Evolutionary conservation across 2,113 vertebrate genomes (phyloP).

Genomic region (Oxyruncus cristatus): DNA sequence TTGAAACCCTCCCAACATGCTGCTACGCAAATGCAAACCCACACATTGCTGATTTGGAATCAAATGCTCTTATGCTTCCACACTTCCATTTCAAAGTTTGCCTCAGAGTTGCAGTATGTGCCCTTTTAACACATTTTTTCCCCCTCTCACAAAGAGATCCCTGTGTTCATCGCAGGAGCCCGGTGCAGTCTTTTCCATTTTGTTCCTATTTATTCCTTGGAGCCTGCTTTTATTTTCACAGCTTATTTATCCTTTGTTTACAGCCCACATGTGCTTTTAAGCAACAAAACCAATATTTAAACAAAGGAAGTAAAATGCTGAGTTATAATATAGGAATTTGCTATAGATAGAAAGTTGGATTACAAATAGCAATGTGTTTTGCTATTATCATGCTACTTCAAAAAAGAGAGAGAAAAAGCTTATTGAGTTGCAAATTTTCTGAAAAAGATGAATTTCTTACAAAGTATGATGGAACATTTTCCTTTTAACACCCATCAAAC

Average conservation of each 20-base stretch:
- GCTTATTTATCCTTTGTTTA: constrained; percentile 62
- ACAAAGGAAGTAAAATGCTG: constrained; percentile 62
- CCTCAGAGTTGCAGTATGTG: constrained; percentile 70
- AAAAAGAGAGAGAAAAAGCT: not conserved
- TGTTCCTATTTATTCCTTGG: constrained; percentile 59
- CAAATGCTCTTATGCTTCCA: constrained; percentile 69
- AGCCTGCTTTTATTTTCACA: constrained; percentile 59
- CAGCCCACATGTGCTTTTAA: constrained; percentile 65
- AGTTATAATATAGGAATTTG: constrained; percentile 55
- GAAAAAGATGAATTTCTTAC: not conserved
- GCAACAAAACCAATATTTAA: constrained; percentile 61
- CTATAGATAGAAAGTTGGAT: constrained; percentile 57
- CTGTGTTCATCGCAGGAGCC: constrained; percentile 51
- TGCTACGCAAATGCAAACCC: constrained; percentile 77
- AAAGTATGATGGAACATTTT: constrained; percentile 8
- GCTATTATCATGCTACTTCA: not conserved
- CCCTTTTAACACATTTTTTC: constrained; percentile 54
- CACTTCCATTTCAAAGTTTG: constrained; percentile 72
- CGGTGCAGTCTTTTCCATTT: constrained; percentile 53
- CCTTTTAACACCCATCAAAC: constrained; percentile 16
- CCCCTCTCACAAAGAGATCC: constrained; percentile 53
- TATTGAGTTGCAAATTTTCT: constrained; percentile 8
- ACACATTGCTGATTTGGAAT: constrained; percentile 78
- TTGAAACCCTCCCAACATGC: constrained; percentile 79
- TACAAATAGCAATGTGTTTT: constrained; percentile 27